A percentile compares a stretch with the other conserved stretches of the same genome.
These are phyloP conservation scores for Canis aureus DNA, from an alignment of 2,113 vertebrate genomes.

Conservation along the genomic window DNA sequence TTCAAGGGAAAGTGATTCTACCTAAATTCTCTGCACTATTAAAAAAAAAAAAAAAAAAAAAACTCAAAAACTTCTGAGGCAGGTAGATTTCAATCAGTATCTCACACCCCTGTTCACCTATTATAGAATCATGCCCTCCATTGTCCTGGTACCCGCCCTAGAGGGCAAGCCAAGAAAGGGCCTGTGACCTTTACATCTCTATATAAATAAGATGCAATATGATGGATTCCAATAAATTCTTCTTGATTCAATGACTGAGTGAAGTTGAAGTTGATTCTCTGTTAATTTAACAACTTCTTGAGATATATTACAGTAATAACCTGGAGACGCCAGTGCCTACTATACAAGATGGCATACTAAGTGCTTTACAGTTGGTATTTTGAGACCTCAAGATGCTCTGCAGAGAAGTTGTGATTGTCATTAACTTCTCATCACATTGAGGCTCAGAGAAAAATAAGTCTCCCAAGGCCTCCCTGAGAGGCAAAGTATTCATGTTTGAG, in stretches of 20 bases:
- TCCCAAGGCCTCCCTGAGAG: not conserved
- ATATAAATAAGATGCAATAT: not conserved
- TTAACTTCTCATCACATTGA: slow-evolving; percentile 17
- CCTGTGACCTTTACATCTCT: not conserved
- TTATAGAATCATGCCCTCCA: not conserved
- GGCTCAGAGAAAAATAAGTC: not conserved
- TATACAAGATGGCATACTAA: not conserved
- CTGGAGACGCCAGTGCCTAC: not conserved
- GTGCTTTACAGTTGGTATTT: not conserved
- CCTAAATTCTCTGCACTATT: not conserved
- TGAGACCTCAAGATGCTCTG: not conserved
- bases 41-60: not conserved
- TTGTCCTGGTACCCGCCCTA: not conserved
- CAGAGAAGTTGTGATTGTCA: not conserved
- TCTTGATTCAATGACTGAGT: not conserved
- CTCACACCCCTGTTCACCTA: not conserved
- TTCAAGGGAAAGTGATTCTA: not conserved
- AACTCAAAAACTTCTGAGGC: not conserved
- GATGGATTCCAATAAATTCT: not conserved
- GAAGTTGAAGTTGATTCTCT: not conserved
- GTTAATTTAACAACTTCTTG: not conserved
- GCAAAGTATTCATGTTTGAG: not conserved
- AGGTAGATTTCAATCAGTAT: not conserved
- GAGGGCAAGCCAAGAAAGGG: not conserved
- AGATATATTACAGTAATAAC: not conserved